Percentiles rank a stretch among this genome's conserved stretches.
Conservation (phyloP, 2,113 vertebrate species). For the Picathartes gymnocephalus region DNA sequence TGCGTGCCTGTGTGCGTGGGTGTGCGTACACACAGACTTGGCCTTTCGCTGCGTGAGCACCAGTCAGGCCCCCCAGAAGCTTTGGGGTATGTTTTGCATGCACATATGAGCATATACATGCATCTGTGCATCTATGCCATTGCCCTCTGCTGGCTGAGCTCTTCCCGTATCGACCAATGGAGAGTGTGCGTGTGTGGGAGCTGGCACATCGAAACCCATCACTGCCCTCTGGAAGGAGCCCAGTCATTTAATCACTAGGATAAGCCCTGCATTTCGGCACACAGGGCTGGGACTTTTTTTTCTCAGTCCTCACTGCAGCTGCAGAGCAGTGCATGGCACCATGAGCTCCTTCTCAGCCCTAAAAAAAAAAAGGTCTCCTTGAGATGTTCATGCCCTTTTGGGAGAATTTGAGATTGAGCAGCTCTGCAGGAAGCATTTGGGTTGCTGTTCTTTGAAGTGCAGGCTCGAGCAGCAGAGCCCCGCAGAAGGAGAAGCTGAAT, state of each 20-base stretch:
- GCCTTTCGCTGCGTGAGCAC: accelerated
- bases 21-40: background rate
- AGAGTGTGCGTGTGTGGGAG: background rate
- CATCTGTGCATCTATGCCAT: background rate
- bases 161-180: background rate
- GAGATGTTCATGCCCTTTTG: background rate
- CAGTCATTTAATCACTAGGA: background rate
- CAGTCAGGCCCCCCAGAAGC: background rate
- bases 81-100: background rate
- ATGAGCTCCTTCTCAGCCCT: background rate
- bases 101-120: background rate
- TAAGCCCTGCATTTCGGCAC: background rate
- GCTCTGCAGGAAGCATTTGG: conserved; percentile 5
- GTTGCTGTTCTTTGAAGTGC: conserved; percentile 21
- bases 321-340: background rate
- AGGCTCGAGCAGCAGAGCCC: background rate
- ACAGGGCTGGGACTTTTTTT: background rate
- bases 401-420: background rate
- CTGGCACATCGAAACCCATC: background rate
- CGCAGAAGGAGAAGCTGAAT: background rate
- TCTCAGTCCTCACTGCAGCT: background rate
- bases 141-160: conserved; percentile 47
- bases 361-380: background rate
- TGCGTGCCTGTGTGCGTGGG: background rate
- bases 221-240: conserved; percentile 36